A percentile compares a stretch with the other conserved stretches of the same genome.
phyloP scores from a whole-genome alignment of 53 echinoderm and acorn worm genomes.

The Astropecten irregularis region DNA sequence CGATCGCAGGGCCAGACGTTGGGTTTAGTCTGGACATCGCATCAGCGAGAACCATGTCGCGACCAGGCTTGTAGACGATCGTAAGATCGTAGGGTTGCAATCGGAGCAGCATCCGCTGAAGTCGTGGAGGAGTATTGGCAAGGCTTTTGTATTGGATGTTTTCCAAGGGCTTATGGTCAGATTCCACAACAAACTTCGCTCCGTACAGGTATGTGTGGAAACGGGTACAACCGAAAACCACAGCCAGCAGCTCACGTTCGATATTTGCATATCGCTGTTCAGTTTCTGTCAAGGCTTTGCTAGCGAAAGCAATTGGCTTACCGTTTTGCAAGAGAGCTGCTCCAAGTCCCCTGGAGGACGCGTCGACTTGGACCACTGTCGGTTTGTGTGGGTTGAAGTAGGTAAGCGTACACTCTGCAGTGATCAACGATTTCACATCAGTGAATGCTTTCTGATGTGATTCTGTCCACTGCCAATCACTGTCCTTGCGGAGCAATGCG shows the following conservation, averaged over 20 bases:
- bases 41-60: constrained; percentile 32
- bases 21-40: constrained; percentile 36
- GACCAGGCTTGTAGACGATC: constrained; percentile 30
- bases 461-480: constrained; percentile 25
- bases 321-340: too few species aligned
- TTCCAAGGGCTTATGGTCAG: constrained; percentile 46
- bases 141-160: too few species aligned
- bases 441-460: constrained; percentile 39
- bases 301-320: too few species aligned
- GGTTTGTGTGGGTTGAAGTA: too few species aligned
- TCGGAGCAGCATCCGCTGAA: constrained; percentile 20
- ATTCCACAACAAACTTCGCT: constrained; percentile 44
- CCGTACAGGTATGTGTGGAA: constrained; percentile 67
- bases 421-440: constrained; percentile 58
- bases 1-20: background rate
- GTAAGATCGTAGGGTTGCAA: constrained; percentile 33
- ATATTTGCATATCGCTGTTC: constrained; percentile 63
- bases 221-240: too few species aligned
- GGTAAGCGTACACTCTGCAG: too few species aligned
- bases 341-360: too few species aligned
- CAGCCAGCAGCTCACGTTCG: too few species aligned
- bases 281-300: constrained; percentile 41
- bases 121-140: too few species aligned
- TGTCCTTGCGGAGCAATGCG: background rate
- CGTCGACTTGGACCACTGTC: too few species aligned